Evolutionary conservation across 2,888 invertebrate genomes (phyloP), one percentile per base, ranked within the genome.

Genomic region (Microplitis deprimator): DNA sequence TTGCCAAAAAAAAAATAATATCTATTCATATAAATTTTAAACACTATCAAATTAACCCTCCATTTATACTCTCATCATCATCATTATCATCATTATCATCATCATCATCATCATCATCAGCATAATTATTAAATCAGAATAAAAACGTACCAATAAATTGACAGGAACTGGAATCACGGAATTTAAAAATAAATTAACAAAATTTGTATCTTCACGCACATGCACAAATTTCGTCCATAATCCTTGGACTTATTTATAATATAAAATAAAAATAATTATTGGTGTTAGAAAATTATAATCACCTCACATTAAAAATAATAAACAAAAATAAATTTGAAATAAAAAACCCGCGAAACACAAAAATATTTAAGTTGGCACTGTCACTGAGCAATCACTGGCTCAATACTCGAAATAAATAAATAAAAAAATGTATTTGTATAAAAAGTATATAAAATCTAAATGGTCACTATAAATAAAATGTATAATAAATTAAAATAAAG

Each of bases 91-190:
- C 17, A 1, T n/a, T n/a, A n/a, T n/a, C n/a, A n/a, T 29, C 29
- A 29, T 29, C 29, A 29, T 29, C 29, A 29, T 29, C 29, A 29
- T 29, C 20, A 20, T 20, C 20, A 20, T 17, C 17, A 1, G 20
- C 1, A 20, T 29, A 29, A 29, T 29, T 4, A 29, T 29, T 29
- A 4, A 29, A 29, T 3, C 29, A 29, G 29, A 29, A 4, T 29
- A 29, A 29, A 50, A 67, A 77, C 77, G 68, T 75, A 77, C 77
- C 77, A 77, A 77, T 71, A 16, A 40, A 74, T 74, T 77, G 67
- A 71, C 77, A 70, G 70, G 68, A 68, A 68, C 41, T 41, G 41
- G 41, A 6, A 62, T 39, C 75, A 67, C 73, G 62, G 17, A 17
- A 68, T 61, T 73, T 64, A 68, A 73, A 29, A 73, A 73, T 68